Percentiles rank a stretch among this genome's conserved stretches.
These are phyloP conservation scores for Cybosia mesomella DNA, from an alignment of 2,888 invertebrate genomes.

Conservation along the genomic window DNA sequence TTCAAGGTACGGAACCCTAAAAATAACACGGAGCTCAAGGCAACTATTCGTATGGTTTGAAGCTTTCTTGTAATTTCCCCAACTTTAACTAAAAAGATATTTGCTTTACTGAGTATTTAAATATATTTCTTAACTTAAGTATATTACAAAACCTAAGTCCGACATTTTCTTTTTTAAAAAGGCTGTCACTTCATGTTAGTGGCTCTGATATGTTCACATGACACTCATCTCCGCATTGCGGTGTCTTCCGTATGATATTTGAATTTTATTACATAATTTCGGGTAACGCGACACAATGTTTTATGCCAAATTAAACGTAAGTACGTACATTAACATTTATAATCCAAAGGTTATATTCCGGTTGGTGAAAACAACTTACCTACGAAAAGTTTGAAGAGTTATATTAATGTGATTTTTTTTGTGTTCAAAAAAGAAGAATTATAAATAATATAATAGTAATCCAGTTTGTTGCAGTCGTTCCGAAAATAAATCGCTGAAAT, in stretches of 20 bases:
- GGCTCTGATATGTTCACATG: conserved; percentile 34
- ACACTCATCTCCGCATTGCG: conserved; percentile 47
- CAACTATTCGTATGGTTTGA: conserved; percentile 33
- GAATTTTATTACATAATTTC: conserved; percentile 34
- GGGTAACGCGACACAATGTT: conserved; percentile 25
- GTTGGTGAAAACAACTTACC: not conserved
- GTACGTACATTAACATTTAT: conserved; percentile 3
- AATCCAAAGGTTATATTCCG: not conserved
- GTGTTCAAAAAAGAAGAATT: no score
- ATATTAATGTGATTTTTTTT: no score
- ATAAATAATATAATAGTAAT: no score
- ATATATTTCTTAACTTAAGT: conserved; percentile 20
- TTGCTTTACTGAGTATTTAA: conserved; percentile 21
- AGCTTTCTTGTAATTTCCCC: conserved; percentile 25
- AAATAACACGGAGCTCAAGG: not conserved
- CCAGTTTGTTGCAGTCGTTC: no score
- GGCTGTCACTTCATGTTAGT: conserved; percentile 24
- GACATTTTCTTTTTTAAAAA: conserved; percentile 30
- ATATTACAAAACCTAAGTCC: conserved; percentile 18
- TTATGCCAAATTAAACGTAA: conserved; percentile 26
- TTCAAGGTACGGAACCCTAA: no score
- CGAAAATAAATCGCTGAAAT: no score
- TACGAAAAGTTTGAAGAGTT: conserved; percentile 7
- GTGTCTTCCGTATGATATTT: conserved; percentile 32
- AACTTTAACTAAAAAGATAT: conserved; percentile 15